A percentile compares a stretch with the other conserved stretches of the same genome.
Evolutionary conservation across 2,113 vertebrate species (phyloP).

Genomic region (Sebastes schlegelii): DNA sequence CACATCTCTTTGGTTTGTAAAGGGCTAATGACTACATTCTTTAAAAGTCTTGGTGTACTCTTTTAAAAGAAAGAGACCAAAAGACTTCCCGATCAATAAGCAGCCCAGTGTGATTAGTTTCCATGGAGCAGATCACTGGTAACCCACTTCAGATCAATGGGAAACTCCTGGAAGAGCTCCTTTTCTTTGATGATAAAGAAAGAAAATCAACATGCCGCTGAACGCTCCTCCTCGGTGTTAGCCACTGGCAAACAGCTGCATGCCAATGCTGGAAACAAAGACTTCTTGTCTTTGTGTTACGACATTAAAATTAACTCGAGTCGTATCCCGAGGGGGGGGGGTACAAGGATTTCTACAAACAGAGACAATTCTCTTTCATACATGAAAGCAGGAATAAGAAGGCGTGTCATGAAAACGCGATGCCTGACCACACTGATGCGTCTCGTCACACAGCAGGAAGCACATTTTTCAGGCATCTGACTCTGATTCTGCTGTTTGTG

Average conservation of each 20-base stretch:
- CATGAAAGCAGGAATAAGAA: constrained; percentile 29
- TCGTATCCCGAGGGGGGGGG: not conserved
- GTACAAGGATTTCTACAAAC: constrained; percentile 21
- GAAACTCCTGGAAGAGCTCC: constrained; percentile 7
- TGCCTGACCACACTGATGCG: not conserved
- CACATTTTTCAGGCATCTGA: constrained; percentile 19
- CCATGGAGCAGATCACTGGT: constrained; percentile 19
- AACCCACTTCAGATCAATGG: constrained; percentile 29
- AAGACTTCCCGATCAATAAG: constrained; percentile 11
- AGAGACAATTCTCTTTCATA: constrained; percentile 22
- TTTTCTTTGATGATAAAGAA: constrained; percentile 35
- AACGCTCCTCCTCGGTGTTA: constrained; percentile 10
- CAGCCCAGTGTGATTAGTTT: constrained; percentile 31
- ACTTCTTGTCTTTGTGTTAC: constrained; percentile 19
- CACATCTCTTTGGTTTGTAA: not conserved
- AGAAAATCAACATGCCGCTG: constrained; percentile 21
- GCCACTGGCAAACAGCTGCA: constrained; percentile 36
- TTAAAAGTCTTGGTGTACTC: not conserved
- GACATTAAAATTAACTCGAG: constrained; percentile 21
- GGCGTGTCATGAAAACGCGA: constrained; percentile 24
- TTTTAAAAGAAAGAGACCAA: constrained; percentile 3
- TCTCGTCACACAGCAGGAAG: constrained; percentile 33
- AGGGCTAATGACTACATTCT: not conserved
- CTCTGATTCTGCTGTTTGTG: not conserved
- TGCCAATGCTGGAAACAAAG: constrained; percentile 39